Evolutionary conservation across 1,140 invertebrate species (phyloP), one percentile per base, ranked within the genome.

Genomic region (Drosophila yakuba): DNA sequence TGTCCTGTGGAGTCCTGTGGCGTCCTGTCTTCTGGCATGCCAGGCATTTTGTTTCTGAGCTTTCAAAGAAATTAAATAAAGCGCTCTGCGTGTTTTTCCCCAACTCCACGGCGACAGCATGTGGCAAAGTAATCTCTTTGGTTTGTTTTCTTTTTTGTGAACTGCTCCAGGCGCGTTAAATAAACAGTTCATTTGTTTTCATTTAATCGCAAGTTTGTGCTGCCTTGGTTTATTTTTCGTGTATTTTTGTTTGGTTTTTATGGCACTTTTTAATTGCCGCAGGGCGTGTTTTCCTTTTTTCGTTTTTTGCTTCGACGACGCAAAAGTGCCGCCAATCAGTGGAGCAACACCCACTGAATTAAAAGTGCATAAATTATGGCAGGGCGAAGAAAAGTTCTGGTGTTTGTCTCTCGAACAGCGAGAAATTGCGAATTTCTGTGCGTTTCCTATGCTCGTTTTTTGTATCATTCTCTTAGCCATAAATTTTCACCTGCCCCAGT

Each of bases 1-100:
- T 20, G 20, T 20, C 20, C 20, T 20, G 62, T 25, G 44, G 54
- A 41, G 39, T 44, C 44, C 41, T 58, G 50, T 14, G 52, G 15
- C 57, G 78, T 82, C 60, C 74, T 57, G 74, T 68, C 59, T 55
- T 36, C 15, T 35, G 76, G 85, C 81, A 89, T 89, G 75, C 72
- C 66, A 85, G 55, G 54, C 78, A 89, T 90, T 89, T 89, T 90
- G 85, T 89, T 90, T 54, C 69, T 67, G 64, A 91, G 81, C 89
- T 91, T 90, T 91, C 89, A 89, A 69, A 80, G 89, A 90, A 91
- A 91, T 91, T 89, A 91, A 91, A 80, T 91, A 82, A 91, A 91
- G 77, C 84, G 89, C 84, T 91, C 74, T 91, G 89, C 89, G 89
- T 91, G 89, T 89, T 61, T 55, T 38, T n/a, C 25, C n/a, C 48